Percentiles rank a stretch among this genome's conserved stretches.
These are phyloP conservation scores for Campopleginae sp. DNA, from an alignment of 2,888 invertebrate species.

Conservation along the genomic window DNA sequence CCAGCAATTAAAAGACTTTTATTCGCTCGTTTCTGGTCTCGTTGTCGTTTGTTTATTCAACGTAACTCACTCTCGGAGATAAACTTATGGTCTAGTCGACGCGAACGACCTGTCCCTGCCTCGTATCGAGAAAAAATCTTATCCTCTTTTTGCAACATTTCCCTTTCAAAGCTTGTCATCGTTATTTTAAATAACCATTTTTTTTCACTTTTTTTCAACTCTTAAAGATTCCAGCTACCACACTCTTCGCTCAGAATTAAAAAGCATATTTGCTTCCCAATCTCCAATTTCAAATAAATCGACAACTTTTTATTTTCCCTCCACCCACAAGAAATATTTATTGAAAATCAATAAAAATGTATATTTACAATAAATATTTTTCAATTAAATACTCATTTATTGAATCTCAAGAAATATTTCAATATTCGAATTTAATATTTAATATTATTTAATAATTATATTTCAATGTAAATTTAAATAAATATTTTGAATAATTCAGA, in stretches of 20 bases:
- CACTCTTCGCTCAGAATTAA: neutral
- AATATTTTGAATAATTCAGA: too few relatives aligned
- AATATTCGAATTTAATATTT: too few relatives aligned
- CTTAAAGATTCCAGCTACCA: neutral
- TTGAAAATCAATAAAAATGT: too few relatives aligned
- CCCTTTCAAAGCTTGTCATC: neutral
- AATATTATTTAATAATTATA: too few relatives aligned
- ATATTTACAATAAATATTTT: too few relatives aligned
- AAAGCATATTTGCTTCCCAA: neutral
- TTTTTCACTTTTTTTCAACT: neutral
- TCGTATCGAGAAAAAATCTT: conserved; percentile 17
- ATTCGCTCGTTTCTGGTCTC: conserved; percentile 37
- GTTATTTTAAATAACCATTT: neutral
- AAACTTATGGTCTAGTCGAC: conserved; percentile 48
- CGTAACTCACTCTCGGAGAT: conserved; percentile 35
- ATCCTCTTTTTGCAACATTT: neutral
- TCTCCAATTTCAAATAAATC: neutral
- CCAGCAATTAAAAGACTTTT: conserved; percentile 56
- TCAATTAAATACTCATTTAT: too few relatives aligned
- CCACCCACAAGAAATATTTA: too few relatives aligned
- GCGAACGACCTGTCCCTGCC: conserved; percentile 49
- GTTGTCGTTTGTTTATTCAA: conserved; percentile 44
- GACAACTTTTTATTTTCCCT: neutral
- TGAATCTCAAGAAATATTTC: too few relatives aligned
- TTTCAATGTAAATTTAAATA: too few relatives aligned